Conservation (phyloP, 2,888 invertebrate genomes). For the Ichneumoninae sp. region DNA sequence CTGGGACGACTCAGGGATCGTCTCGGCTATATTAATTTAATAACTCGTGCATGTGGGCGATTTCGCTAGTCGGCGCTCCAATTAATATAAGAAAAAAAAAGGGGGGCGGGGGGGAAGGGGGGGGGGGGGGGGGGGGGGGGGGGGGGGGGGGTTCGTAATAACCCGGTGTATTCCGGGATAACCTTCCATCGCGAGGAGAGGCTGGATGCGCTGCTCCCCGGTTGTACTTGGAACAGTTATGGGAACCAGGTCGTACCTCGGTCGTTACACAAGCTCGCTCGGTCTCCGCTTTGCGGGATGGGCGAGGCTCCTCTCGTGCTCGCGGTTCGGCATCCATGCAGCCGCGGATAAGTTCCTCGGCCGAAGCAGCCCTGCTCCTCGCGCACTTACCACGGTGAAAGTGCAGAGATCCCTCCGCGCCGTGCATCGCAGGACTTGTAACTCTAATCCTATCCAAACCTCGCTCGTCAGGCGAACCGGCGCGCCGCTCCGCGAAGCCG, state of each 20-base stretch:
- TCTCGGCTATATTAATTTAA: background rate
- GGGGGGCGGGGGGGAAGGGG: no score
- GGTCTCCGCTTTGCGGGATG: constrained; percentile 68
- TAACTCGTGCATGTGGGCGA: background rate
- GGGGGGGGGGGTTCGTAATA: background rate
- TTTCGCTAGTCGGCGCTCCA: background rate
- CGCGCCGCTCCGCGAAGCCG: background rate
- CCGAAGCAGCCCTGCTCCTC: constrained; percentile 40
- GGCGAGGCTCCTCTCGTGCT: constrained; percentile 75
- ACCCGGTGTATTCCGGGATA: constrained; percentile 39
- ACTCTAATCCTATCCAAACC: constrained; percentile 21
- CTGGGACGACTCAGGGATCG: background rate
- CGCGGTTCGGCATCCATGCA: constrained; percentile 59
- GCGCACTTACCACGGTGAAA: constrained; percentile 74
- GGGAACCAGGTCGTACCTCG: constrained; percentile 79
- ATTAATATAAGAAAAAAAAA: background rate
- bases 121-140: no score
- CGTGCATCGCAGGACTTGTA: background rate
- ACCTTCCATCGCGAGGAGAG: constrained; percentile 61
- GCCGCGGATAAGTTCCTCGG: constrained; percentile 50
- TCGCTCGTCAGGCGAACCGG: background rate
- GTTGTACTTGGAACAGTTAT: constrained; percentile 76
- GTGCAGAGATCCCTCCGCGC: constrained; percentile 72
- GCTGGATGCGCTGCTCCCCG: constrained; percentile 64
- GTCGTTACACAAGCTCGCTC: constrained; percentile 74